Percentiles rank a stretch among this genome's conserved stretches.
Conservation (phyloP, 2,888 invertebrate species). For the Amphipoea lucens region DNA sequence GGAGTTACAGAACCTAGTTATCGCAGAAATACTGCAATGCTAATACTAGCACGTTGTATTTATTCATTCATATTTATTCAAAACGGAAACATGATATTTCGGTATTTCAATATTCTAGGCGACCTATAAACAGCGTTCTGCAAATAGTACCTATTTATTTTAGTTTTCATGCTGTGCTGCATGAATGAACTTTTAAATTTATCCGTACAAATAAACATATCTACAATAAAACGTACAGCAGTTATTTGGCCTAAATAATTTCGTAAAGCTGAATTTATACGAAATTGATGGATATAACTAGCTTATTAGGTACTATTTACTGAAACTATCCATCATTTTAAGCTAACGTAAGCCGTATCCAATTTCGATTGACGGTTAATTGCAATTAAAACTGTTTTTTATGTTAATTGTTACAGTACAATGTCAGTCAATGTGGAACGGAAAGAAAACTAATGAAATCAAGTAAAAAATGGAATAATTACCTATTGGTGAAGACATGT, state of each 20-base stretch:
- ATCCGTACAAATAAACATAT: constrained; percentile 20
- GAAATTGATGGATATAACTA: constrained; percentile 14
- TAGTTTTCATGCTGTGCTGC: constrained; percentile 18
- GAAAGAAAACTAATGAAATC: constrained; percentile 66
- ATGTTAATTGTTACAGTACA: constrained; percentile 61
- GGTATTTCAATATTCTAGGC: constrained; percentile 57
- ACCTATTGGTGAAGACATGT: constrained; percentile 64
- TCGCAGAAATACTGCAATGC: not conserved
- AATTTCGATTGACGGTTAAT: constrained; percentile 49
- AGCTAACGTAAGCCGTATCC: constrained; percentile 39
- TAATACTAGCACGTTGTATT: not conserved
- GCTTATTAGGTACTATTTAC: constrained; percentile 16
- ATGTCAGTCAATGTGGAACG: constrained; percentile 60
- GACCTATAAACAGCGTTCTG: constrained; percentile 46
- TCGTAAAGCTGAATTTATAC: not conserved
- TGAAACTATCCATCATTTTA: constrained; percentile 36
- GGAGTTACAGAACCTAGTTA: not conserved
- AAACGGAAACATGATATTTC: constrained; percentile 53
- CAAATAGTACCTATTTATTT: constrained; percentile 47
- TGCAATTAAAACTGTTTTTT: constrained; percentile 51
- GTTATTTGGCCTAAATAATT: constrained; percentile 20
- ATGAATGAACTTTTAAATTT: constrained; percentile 24
- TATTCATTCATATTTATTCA: constrained; percentile 34
- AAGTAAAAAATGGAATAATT: constrained; percentile 67
- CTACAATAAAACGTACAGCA: not conserved